A percentile compares a stretch with the other conserved stretches of the same genome.
These are phyloP conservation scores for Anolis apletophallus DNA, from an alignment of 2,797 vertebrate genomes.

Conservation along the genomic window DNA sequence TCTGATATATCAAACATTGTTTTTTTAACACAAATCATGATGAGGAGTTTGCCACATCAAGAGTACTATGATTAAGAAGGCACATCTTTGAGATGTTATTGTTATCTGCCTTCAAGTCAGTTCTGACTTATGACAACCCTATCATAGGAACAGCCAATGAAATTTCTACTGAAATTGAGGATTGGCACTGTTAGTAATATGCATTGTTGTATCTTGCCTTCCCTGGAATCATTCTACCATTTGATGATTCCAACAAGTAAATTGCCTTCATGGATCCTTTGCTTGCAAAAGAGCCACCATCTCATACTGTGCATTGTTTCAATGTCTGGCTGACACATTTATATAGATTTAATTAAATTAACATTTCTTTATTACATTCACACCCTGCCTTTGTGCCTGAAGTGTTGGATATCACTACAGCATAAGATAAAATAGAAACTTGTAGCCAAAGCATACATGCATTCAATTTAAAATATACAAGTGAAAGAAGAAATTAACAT, in stretches of 20 bases:
- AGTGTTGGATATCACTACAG: neutral
- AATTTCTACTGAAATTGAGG: neutral
- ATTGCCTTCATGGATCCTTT: neutral
- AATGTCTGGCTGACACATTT: neutral
- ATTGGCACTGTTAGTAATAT: neutral
- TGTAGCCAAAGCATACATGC: neutral
- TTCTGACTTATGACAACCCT: no score
- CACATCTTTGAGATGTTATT: neutral
- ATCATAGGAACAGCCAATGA: neutral
- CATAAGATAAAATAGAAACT: neutral
- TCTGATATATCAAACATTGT: no score
- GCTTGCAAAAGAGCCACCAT: neutral
- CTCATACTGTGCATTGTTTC: neutral
- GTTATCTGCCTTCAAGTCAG: no score
- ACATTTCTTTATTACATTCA: neutral
- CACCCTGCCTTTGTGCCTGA: neutral
- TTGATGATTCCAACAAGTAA: neutral
- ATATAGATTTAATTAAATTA: neutral
- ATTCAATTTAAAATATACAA: neutral
- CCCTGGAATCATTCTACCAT: neutral
- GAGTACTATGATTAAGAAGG: neutral
- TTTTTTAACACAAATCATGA: no score
- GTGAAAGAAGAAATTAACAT: neutral
- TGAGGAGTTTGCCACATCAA: no score
- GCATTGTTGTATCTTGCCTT: neutral